Conservation (phyloP, 2,113 vertebrate species). For the Orientallactaga bullata region DNA sequence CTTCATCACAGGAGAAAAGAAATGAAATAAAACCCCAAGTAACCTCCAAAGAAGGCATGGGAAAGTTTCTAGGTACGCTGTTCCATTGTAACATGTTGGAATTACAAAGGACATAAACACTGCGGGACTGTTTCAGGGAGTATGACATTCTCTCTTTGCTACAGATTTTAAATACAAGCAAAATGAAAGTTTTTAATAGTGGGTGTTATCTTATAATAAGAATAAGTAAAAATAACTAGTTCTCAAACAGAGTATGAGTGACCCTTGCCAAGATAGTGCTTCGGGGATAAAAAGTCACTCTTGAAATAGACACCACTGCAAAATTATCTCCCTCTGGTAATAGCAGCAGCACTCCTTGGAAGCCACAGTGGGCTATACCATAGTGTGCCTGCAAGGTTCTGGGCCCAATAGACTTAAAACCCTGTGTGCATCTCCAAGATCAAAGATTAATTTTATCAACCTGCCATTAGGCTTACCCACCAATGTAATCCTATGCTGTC, state of each 20-base stretch:
- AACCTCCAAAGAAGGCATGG: background rate
- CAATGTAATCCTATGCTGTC: background rate
- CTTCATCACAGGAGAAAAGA: background rate
- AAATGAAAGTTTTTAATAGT: slow-evolving; percentile 17
- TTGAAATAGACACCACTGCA: background rate
- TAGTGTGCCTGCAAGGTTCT: background rate
- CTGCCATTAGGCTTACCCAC: background rate
- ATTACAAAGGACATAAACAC: background rate
- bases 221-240: slow-evolving; percentile 45
- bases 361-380: background rate
- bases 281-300: background rate
- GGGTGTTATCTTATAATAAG: background rate
- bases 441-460: background rate
- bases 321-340: background rate
- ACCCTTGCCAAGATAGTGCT: background rate
- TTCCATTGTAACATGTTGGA: background rate
- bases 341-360: background rate
- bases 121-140: background rate
- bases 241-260: background rate
- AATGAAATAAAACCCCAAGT: background rate
- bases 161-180: slow-evolving; percentile 1
- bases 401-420: background rate
- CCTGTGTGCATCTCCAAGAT: background rate
- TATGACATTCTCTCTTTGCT: background rate
- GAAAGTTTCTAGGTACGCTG: background rate